A percentile compares a stretch with the other conserved stretches of the same genome.
Evolutionary conservation across 2,888 invertebrate species (phyloP).

Genomic region (Strigamia crassipes): DNA sequence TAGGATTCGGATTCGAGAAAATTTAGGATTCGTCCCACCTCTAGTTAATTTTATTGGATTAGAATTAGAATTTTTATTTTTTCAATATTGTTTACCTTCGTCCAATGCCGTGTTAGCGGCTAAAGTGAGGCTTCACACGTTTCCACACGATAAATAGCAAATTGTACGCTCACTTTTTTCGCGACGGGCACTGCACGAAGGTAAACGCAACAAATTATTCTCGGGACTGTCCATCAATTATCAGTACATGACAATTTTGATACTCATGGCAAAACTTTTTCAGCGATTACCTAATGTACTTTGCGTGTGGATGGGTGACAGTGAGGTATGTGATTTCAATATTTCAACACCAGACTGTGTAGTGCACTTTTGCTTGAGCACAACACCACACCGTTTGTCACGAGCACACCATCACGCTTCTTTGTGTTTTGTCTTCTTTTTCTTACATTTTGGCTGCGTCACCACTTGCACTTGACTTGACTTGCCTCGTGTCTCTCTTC

Average conservation of each 20-base stretch:
- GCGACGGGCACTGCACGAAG: too few relatives aligned
- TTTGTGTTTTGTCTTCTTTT: not conserved
- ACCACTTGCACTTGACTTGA: conserved; percentile 43
- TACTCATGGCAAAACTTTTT: conserved; percentile 58
- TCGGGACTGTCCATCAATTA: conserved; percentile 46
- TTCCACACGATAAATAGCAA: too few relatives aligned
- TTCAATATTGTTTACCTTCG: too few relatives aligned
- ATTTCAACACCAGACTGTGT: conserved; percentile 24
- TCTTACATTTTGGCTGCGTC: conserved; percentile 6
- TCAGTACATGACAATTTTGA: conserved; percentile 36
- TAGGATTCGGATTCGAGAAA: too few relatives aligned
- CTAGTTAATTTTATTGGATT: too few relatives aligned
- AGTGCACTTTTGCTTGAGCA: conserved; percentile 34
- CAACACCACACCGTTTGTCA: conserved; percentile 36
- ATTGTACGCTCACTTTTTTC: too few relatives aligned
- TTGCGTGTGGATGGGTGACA: conserved; percentile 84
- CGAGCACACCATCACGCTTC: conserved; percentile 4
- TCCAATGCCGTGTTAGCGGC: too few relatives aligned
- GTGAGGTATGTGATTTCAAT: conserved; percentile 70
- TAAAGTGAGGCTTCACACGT: too few relatives aligned
- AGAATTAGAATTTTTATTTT: too few relatives aligned
- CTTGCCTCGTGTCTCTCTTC: conserved; percentile 6
- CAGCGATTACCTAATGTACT: conserved; percentile 81
- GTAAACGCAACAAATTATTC: not conserved
- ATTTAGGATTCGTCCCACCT: too few relatives aligned